Percentiles rank a stretch among this genome's conserved stretches.
Conservation (phyloP, 2,797 vertebrate species). For the Schizopygopsis malacanthus region DNA sequence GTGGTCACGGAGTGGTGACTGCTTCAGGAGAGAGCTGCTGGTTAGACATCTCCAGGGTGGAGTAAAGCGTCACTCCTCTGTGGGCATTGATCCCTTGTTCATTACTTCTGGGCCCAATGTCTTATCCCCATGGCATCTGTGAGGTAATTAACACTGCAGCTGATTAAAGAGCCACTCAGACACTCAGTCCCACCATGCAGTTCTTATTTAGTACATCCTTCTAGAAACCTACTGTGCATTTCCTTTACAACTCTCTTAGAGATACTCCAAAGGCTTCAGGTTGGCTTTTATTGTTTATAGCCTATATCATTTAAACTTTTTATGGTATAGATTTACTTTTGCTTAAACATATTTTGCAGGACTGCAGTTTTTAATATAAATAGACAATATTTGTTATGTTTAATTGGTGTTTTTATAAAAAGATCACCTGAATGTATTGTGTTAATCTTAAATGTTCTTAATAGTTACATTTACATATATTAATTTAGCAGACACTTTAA, state of each 20-base stretch:
- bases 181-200: conserved; percentile 1
- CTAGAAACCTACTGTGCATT: background rate
- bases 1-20: conserved; percentile 2
- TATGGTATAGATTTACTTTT: background rate
- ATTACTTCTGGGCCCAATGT: conserved; percentile 73
- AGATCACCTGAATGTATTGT: background rate
- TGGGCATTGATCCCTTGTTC: conserved; percentile 74
- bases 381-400: background rate
- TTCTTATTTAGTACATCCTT: conserved; percentile 5
- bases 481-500: background rate
- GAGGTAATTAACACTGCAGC: conserved; percentile 75
- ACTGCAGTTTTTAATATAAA: background rate
- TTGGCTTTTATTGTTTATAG: background rate
- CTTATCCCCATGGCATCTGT: conserved; percentile 67
- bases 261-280: background rate
- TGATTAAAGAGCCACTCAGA: conserved; percentile 73
- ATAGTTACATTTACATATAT: background rate
- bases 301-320: background rate
- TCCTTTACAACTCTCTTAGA: conserved; percentile 11
- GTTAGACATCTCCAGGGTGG: conserved; percentile 59
- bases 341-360: background rate
- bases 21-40: conserved; percentile 42
- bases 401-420: background rate
- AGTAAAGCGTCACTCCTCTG: conserved; percentile 68
- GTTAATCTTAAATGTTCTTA: background rate